Evolutionary conservation across 2,113 vertebrate genomes (phyloP).

Genomic region (Tetraodon nigroviridis): DNA sequence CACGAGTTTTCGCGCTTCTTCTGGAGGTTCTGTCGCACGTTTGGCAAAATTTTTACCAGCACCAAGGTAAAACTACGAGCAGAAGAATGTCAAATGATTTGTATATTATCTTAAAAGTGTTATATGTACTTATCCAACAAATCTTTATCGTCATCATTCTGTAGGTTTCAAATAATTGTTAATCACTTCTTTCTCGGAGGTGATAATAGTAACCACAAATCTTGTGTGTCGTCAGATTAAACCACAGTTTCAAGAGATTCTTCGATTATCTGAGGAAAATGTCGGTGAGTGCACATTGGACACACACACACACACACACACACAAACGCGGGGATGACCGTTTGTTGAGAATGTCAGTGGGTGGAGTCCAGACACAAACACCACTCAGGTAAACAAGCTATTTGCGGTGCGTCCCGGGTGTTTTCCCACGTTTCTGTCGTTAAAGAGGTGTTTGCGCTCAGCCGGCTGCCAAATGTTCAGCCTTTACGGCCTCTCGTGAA

Average conservation of each 20-base stretch:
- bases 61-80: constrained; percentile 83
- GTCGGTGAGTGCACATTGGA: constrained; percentile 80
- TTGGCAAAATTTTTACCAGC: constrained; percentile 98
- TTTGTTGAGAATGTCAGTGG: constrained; percentile 22
- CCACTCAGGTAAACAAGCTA: constrained; percentile 56
- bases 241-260: constrained; percentile 98
- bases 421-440: constrained; percentile 50
- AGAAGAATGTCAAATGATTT: background rate
- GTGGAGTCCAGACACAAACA: constrained; percentile 33
- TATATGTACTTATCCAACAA: no score
- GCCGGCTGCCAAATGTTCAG: constrained; percentile 44
- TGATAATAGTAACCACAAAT: background rate
- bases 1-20: constrained; percentile 99
- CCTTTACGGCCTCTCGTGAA: constrained; percentile 54
- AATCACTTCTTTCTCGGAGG: background rate
- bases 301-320: constrained; percentile 20
- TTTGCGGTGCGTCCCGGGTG: constrained; percentile 50
- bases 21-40: constrained; percentile 97
- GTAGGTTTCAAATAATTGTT: no score
- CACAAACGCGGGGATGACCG: constrained; percentile 5
- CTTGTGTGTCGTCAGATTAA: constrained; percentile 80
- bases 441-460: constrained; percentile 51
- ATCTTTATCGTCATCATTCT: no score
- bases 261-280: constrained; percentile 95
- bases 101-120: no score